phyloP scores from a whole-genome alignment of 2,113 vertebrate genomes.

The Larimichthys polyactis region DNA sequence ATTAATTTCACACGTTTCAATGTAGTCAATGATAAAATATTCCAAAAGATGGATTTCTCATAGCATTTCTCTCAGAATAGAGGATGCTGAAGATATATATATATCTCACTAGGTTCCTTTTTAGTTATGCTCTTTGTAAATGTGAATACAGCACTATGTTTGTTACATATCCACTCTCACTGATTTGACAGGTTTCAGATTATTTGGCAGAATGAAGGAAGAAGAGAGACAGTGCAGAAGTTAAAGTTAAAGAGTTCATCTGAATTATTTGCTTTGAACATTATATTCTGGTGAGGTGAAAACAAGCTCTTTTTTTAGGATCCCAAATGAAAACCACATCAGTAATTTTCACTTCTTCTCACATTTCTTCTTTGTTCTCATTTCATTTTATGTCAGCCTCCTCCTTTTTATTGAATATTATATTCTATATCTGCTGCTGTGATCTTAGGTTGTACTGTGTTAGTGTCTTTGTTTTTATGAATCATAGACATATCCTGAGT shows the following conservation, averaged over 20 bases:
- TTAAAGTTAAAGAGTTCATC: conserved; percentile 67
- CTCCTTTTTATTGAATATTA: conserved; percentile 17
- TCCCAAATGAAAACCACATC: conserved; percentile 54
- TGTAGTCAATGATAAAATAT: neutral
- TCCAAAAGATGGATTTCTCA: neutral
- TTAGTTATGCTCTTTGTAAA: conserved; percentile 31
- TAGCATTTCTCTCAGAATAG: no score
- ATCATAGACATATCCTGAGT: neutral
- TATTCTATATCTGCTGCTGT: conserved; percentile 1
- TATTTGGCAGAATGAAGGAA: conserved; percentile 56
- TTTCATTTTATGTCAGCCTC: conserved; percentile 11
- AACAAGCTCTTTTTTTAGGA: conserved; percentile 37
- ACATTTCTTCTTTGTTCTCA: conserved; percentile 46
- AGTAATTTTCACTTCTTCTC: conserved; percentile 40
- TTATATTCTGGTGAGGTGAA: conserved; percentile 55
- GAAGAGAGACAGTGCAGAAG: conserved; percentile 55
- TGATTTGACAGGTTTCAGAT: conserved; percentile 65
- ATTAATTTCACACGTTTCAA: neutral
- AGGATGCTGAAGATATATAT: neutral
- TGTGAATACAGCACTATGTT: conserved; percentile 26
- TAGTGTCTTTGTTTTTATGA: neutral
- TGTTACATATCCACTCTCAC: conserved; percentile 39
- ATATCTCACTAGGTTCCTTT: neutral
- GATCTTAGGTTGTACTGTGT: neutral
- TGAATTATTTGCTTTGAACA: conserved; percentile 65